A percentile compares a stretch with the other conserved stretches of the same genome.
phyloP scores from a whole-genome alignment of 2,113 vertebrate genomes.

The Strix aluco region DNA sequence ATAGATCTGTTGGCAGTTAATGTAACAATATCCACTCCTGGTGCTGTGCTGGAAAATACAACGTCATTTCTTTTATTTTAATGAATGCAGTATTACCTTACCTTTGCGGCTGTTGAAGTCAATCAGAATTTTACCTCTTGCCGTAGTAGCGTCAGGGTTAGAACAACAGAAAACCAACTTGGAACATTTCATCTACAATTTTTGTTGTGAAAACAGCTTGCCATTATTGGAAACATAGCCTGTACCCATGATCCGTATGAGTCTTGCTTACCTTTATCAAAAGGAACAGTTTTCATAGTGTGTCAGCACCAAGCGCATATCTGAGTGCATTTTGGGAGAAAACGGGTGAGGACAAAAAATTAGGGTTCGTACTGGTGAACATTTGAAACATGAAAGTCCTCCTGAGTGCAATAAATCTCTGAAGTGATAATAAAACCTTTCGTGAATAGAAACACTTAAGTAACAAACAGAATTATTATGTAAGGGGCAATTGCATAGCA shows the following conservation, averaged over 20 bases:
- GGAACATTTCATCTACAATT: not conserved
- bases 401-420: not conserved
- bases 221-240: not conserved
- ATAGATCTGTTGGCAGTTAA: not conserved
- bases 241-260: not conserved
- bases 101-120: not conserved
- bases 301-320: not conserved
- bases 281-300: not conserved
- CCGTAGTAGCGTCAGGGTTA: not conserved
- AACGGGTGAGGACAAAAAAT: not conserved
- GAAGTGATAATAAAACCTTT: not conserved
- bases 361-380: not conserved
- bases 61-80: not conserved
- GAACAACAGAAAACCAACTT: not conserved
- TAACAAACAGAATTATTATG: not conserved
- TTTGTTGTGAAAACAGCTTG: not conserved
- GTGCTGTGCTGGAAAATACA: not conserved
- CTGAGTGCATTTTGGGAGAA: not conserved
- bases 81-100: not conserved
- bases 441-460: not conserved
- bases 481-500: not conserved
- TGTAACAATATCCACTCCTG: not conserved
- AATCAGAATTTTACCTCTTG: not conserved
- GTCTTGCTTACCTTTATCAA: not conserved
- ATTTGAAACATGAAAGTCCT: not conserved